phyloP scores from a whole-genome alignment of 2,888 invertebrate species.

The Strigamia maritima region DNA sequence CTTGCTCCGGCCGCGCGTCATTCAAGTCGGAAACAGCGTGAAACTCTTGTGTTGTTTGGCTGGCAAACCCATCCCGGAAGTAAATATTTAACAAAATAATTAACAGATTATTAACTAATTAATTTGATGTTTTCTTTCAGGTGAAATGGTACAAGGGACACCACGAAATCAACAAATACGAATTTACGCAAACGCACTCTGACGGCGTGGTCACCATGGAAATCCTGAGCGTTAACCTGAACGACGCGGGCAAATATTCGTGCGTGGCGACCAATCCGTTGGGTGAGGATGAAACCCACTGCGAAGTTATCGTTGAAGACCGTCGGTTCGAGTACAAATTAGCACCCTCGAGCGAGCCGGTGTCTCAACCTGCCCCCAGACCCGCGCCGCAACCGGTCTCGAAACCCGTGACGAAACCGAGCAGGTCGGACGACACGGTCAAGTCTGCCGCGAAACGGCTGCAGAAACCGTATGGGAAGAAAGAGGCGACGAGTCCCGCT shows the following conservation, averaged over 20 bases:
- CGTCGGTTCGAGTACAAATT: conserved; percentile 46
- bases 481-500: conserved; percentile 69
- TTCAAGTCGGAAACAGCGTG: conserved; percentile 89
- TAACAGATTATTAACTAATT: background rate
- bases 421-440: conserved; percentile 47
- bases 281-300: conserved; percentile 91
- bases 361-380: background rate
- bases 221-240: conserved; percentile 87
- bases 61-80: conserved; percentile 90
- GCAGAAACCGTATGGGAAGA: conserved; percentile 61
- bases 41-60: conserved; percentile 95
- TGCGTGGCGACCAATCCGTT: conserved; percentile 91
- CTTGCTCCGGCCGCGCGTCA: conserved; percentile 95
- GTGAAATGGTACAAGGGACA: conserved; percentile 76
- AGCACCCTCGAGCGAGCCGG: conserved; percentile 6
- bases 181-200: conserved; percentile 83
- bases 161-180: conserved; percentile 82
- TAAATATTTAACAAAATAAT: conserved; percentile 51
- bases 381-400: conserved; percentile 29
- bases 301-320: conserved; percentile 95
- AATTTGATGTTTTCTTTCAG: conserved; percentile 49
- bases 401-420: conserved; percentile 40
- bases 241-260: conserved; percentile 93
- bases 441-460: conserved; percentile 49
- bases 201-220: conserved; percentile 97